These are phyloP conservation scores for Nudaria mundana DNA, from an alignment of 2,888 invertebrate genomes.

Conservation along the genomic window DNA sequence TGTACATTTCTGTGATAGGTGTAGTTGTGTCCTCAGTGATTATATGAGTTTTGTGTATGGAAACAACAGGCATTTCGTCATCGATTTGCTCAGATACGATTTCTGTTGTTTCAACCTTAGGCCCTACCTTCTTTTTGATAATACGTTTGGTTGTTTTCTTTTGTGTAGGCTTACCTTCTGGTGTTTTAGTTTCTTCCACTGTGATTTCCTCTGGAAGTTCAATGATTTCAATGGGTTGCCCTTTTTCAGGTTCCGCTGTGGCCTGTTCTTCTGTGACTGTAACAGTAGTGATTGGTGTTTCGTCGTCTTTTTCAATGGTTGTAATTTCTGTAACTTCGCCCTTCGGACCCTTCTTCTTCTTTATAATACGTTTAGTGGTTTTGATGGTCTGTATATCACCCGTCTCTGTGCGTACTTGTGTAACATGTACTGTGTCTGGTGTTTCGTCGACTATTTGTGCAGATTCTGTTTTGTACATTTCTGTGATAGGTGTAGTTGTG, in stretches of 20 bases:
- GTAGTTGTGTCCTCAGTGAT: conserved; percentile 2
- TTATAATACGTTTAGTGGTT: conserved; percentile 12
- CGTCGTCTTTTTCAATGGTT: conserved; percentile 13
- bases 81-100: conserved; percentile 41
- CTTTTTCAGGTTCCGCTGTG: conserved; percentile 4
- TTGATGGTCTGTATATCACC: conserved; percentile 12
- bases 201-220: conserved; percentile 52
- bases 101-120: conserved; percentile 3
- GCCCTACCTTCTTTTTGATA: conserved; percentile 54
- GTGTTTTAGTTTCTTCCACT: conserved; percentile 36
- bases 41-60: conserved; percentile 32
- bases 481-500: conserved; percentile 18
- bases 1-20: not conserved
- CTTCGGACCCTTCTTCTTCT: conserved; percentile 13
- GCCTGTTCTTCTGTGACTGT: conserved; percentile 5
- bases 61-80: conserved; percentile 43
- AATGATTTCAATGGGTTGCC: conserved; percentile 30
- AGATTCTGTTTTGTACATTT: conserved; percentile 13
- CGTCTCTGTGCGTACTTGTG: conserved; percentile 23
- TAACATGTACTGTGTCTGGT: conserved; percentile 26
- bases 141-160: conserved; percentile 35
- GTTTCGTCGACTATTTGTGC: conserved; percentile 21
- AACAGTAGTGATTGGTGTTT: conserved; percentile 15
- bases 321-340: conserved; percentile 17
- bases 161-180: conserved; percentile 45